phyloP scores from a whole-genome alignment of 1,140 invertebrate species.

The Onthophagus taurus region DNA sequence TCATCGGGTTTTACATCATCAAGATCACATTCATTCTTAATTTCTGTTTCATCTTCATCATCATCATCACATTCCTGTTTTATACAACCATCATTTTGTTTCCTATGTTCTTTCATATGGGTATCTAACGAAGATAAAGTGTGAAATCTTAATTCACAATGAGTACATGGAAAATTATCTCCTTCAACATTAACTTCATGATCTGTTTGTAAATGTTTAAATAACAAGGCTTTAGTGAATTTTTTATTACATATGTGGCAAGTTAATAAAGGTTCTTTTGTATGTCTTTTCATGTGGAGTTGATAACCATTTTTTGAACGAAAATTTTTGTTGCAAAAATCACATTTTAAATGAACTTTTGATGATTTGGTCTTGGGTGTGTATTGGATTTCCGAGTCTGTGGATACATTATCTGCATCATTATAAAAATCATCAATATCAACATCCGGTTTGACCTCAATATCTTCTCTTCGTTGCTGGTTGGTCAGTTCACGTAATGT shows the following conservation, averaged over 20 bases:
- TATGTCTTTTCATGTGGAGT: slow-evolving; percentile 33
- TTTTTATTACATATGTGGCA: slow-evolving; percentile 29
- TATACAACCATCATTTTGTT: neutral
- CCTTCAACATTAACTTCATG: slow-evolving; percentile 21
- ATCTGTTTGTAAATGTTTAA: slow-evolving; percentile 27
- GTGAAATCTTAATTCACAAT: slow-evolving; percentile 24
- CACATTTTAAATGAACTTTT: slow-evolving; percentile 22
- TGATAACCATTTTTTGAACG: slow-evolving; percentile 27
- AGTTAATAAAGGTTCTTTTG: slow-evolving; percentile 26
- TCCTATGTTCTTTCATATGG: slow-evolving; percentile 22
- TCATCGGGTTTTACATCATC: slow-evolving; percentile 20
- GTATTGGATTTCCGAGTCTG: slow-evolving; percentile 20
- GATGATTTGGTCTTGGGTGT: slow-evolving; percentile 18
- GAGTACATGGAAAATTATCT: slow-evolving; percentile 20
- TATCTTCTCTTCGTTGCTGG: slow-evolving; percentile 23
- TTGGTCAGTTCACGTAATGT: slow-evolving; percentile 41
- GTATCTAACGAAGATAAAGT: slow-evolving; percentile 20
- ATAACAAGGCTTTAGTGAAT: slow-evolving; percentile 28
- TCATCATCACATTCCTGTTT: neutral
- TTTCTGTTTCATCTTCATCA: slow-evolving; percentile 1
- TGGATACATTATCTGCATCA: slow-evolving; percentile 22
- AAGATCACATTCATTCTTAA: slow-evolving; percentile 9
- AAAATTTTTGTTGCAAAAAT: slow-evolving; percentile 27
- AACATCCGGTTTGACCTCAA: slow-evolving; percentile 32
- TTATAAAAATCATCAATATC: slow-evolving; percentile 20